These are phyloP conservation scores for Diarsia mendica DNA, from an alignment of 2,888 invertebrate species.

Conservation along the genomic window DNA sequence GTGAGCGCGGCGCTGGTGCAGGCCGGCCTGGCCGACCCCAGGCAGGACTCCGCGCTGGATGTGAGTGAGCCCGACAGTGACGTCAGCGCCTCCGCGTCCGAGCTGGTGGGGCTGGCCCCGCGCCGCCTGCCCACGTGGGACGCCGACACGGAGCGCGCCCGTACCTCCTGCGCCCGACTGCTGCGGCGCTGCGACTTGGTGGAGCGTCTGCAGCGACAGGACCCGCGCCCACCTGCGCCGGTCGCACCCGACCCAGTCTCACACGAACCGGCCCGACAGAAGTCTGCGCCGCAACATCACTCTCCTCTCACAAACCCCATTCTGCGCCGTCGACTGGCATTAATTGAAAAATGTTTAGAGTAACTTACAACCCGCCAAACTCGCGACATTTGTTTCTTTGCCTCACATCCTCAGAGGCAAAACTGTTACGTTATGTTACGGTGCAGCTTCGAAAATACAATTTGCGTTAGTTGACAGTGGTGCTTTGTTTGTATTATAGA, in stretches of 20 bases:
- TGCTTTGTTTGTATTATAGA: background rate
- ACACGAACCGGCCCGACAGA: background rate
- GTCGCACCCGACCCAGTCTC: background rate
- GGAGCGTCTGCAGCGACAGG: conserved; percentile 4
- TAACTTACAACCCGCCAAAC: background rate
- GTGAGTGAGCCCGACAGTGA: conserved; percentile 76
- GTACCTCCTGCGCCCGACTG: conserved; percentile 32
- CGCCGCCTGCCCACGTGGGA: conserved; percentile 75
- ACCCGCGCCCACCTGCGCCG: background rate
- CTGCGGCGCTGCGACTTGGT: conserved; percentile 20
- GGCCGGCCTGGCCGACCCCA: conserved; percentile 86
- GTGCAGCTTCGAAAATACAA: background rate
- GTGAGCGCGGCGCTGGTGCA: conserved; percentile 86
- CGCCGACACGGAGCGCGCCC: conserved; percentile 40
- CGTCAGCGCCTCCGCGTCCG: conserved; percentile 78
- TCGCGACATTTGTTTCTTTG: background rate
- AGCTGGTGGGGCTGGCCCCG: conserved; percentile 70
- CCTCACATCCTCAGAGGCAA: background rate
- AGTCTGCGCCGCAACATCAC: too few relatives aligned
- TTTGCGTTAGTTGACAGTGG: background rate
- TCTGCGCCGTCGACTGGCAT: conserved; percentile 47
- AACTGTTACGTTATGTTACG: background rate
- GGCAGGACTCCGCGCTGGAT: conserved; percentile 72
- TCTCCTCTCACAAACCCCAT: conserved; percentile 20
- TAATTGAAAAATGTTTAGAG: conserved; percentile 44